These are phyloP conservation scores for Aproaerema taeniolella DNA, from an alignment of 2,888 invertebrate genomes.

Conservation along the genomic window DNA sequence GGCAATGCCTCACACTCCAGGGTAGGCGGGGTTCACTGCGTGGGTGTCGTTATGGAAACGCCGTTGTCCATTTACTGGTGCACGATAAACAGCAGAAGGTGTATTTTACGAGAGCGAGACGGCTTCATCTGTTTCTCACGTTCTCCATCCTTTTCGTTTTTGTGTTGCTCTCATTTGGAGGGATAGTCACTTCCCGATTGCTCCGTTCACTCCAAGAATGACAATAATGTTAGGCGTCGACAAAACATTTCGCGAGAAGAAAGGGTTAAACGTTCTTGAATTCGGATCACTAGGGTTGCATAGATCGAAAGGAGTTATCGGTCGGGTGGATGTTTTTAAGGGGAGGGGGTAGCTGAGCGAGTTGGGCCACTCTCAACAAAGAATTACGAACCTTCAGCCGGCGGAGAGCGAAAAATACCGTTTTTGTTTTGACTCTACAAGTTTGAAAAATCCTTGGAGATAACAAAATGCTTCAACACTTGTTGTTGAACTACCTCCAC, in stretches of 20 bases:
- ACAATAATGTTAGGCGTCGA: conserved; percentile 7
- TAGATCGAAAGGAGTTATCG: conserved; percentile 13
- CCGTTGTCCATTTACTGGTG: conserved; percentile 52
- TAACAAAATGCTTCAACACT: no score
- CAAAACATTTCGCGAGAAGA: conserved; percentile 18
- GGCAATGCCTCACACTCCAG: conserved; percentile 41
- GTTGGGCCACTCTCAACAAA: no score
- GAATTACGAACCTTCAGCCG: no score
- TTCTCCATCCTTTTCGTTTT: no score
- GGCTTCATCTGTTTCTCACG: no score
- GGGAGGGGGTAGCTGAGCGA: neutral
- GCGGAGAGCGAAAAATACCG: no score
- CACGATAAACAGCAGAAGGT: conserved; percentile 43
- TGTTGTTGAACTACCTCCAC: no score
- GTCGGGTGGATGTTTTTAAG: neutral
- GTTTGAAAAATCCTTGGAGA: no score
- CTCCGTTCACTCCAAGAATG: conserved; percentile 15
- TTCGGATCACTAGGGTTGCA: conserved; percentile 29
- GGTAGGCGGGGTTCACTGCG: conserved; percentile 61
- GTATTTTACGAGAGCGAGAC: conserved; percentile 18
- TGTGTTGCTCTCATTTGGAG: conserved; percentile 7
- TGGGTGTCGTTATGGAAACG: conserved; percentile 67
- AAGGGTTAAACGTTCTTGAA: conserved; percentile 38
- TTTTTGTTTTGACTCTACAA: no score
- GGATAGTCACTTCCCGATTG: no score